Percentiles rank a stretch among this genome's conserved stretches.
These are phyloP conservation scores for Chondrilla cf. caribensis DNA, from an alignment of 37 sponge, comb jelly and placozoan genomes.

Conservation along the genomic window DNA sequence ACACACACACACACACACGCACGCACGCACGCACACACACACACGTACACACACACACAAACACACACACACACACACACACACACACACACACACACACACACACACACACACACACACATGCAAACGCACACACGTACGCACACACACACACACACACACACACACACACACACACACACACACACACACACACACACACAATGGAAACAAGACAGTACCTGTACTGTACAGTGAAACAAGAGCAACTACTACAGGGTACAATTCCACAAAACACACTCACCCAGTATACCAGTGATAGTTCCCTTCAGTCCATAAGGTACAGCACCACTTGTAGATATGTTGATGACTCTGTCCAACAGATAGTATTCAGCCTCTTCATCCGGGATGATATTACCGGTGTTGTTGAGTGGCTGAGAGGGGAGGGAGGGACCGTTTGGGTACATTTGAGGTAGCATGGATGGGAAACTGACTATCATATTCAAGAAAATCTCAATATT, in stretches of 20 bases:
- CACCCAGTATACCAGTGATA: slow-evolving; percentile 74
- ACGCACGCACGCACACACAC: no score
- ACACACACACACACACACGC: no score
- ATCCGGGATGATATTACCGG: slow-evolving; percentile 71
- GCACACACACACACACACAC: no score
- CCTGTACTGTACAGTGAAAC: slow-evolving; percentile 22
- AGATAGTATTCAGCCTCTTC: slow-evolving; percentile 69
- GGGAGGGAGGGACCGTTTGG: background rate
- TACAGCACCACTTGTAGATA: slow-evolving; percentile 66
- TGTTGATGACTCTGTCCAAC: slow-evolving; percentile 88
- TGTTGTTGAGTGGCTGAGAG: slow-evolving; percentile 45
- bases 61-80: no score
- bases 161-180: background rate
- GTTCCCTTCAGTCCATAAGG: slow-evolving; percentile 88
- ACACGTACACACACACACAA: no score
- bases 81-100: no score
- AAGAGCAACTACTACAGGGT: background rate
- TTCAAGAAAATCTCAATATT: background rate
- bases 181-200: slow-evolving; percentile 21
- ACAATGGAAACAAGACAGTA: slow-evolving; percentile 39
- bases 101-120: no score
- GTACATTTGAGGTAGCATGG: background rate
- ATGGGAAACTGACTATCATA: background rate
- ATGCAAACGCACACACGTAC: no score
- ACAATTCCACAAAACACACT: slow-evolving; percentile 1